Base-by-base conservation (phyloP, 2,113 vertebrate genomes). In the Hemichromis elongatus region DNA sequence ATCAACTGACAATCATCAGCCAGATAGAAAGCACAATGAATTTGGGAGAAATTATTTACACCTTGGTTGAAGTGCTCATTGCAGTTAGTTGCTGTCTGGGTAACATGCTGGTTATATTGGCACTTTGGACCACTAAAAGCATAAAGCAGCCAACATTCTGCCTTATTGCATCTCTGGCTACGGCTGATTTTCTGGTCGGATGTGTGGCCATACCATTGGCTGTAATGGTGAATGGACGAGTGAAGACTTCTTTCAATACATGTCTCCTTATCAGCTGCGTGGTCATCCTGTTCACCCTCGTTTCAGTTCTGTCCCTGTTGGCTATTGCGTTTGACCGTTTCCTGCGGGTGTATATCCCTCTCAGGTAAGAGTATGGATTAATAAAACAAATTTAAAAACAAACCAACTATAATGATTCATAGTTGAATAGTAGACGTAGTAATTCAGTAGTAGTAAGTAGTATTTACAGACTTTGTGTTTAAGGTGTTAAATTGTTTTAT, bases 301-400 rank as follows among this genome's bases (percentile, higher is more conserved):
- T 96, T 2, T 98, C 98, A 52, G 95, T 98, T 86, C 90, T 97
- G 86, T 96, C 94, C 59, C 94, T 99, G 19, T 79, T 95, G 54
- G 97, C 97, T 83, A 97, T 98, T 6, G 96, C 98, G 0, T 79
- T 98, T 75, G 98, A 98, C 92, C 95, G 97, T 16, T 98, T 94
- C 92, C 96, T 99, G 73, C 91, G 97, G 0, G 96, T 98, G 35
- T 96, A 93, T 84, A 90, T 97, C 68, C 97, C 94, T 37, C 77
- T 93, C 59, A 91, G 92, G 95, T 95, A 84, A 84, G 91, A 50
- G 40, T 50, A 75, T 30, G 16, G 24, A 50, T 50, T 75, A 30
- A 50, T 75, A 30, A 8, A 9, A 30, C 9, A 30, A 26, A 7
- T 7, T 5, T 30, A 30, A 35, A 18, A 30, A 11, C 35, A 7